Percentiles rank a stretch among this genome's conserved stretches.
Evolutionary conservation across 2,888 invertebrate genomes (phyloP).

Genomic region (Drosophila greeni): DNA sequence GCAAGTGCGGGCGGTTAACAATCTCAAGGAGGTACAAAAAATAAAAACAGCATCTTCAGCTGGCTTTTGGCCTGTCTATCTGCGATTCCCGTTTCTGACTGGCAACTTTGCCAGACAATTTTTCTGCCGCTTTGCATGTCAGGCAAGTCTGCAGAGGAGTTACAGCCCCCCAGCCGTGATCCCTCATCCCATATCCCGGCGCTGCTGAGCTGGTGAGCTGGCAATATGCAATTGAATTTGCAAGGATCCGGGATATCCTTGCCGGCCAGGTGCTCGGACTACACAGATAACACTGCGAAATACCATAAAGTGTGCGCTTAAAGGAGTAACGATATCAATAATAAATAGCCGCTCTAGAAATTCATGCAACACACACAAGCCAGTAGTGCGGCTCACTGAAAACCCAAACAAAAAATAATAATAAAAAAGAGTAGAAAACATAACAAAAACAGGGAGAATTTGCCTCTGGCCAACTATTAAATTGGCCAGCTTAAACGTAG

Average conservation of each 20-base stretch:
- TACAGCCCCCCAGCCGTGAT: constrained; percentile 29
- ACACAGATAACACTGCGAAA: constrained; percentile 59
- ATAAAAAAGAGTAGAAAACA: not conserved
- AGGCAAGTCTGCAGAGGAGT: constrained; percentile 57
- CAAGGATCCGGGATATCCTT: constrained; percentile 2
- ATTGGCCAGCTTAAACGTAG: constrained; percentile 60
- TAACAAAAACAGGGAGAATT: constrained; percentile 26
- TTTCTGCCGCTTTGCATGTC: constrained; percentile 74
- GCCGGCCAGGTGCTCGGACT: constrained; percentile 30
- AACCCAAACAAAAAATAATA: constrained; percentile 3
- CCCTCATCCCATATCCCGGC: constrained; percentile 3
- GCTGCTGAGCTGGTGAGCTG: constrained; percentile 23
- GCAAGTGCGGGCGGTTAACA: constrained; percentile 43
- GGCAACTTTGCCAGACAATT: constrained; percentile 70
- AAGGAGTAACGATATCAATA: constrained; percentile 58
- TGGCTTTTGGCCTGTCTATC: constrained; percentile 54
- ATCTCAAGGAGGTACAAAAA: constrained; percentile 64
- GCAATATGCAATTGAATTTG: constrained; percentile 66
- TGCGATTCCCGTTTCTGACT: constrained; percentile 42
- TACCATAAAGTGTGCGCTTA: constrained; percentile 64
- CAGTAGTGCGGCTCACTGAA: constrained; percentile 1
- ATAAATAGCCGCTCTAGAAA: constrained; percentile 46
- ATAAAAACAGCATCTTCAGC: constrained; percentile 38
- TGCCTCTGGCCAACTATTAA: constrained; percentile 41
- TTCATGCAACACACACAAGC: constrained; percentile 34